Evolutionary conservation across 2,113 vertebrate genomes (phyloP).

Genomic region (Elephantulus edwardii): DNA sequence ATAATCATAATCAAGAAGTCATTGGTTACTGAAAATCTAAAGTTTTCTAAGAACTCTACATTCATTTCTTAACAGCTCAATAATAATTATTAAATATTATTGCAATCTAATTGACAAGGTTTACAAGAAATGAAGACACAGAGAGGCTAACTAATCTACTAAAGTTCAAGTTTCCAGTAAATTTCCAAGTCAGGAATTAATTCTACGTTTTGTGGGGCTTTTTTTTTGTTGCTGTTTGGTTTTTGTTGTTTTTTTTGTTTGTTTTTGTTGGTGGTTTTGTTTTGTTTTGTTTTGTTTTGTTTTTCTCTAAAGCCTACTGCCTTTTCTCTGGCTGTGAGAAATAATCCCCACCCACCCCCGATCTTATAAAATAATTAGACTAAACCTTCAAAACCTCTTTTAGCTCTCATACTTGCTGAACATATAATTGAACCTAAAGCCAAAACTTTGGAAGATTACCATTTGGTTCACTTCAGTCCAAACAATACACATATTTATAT

Average conservation of each 20-base stretch:
- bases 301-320: no score
- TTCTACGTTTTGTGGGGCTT: slow-evolving; percentile 9
- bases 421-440: slow-evolving; percentile 54
- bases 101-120: no score
- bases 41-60: background rate
- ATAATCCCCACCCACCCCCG: no score
- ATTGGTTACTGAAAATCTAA: background rate
- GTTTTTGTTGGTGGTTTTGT: no score
- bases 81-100: background rate
- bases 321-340: no score
- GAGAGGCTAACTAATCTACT: background rate
- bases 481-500: slow-evolving; percentile 72
- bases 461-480: slow-evolving; percentile 45
- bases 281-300: background rate
- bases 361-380: slow-evolving; percentile 42
- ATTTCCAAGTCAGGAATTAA: background rate
- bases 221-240: no score
- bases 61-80: background rate
- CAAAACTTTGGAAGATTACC: slow-evolving; percentile 51
- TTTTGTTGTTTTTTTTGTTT: no score
- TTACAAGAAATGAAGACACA: background rate
- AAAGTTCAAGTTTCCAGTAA: background rate
- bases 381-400: slow-evolving; percentile 56
- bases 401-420: slow-evolving; percentile 36
- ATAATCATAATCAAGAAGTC: no score